phyloP scores from a whole-genome alignment of 2,888 invertebrate genomes.

The Hyalella azteca region DNA sequence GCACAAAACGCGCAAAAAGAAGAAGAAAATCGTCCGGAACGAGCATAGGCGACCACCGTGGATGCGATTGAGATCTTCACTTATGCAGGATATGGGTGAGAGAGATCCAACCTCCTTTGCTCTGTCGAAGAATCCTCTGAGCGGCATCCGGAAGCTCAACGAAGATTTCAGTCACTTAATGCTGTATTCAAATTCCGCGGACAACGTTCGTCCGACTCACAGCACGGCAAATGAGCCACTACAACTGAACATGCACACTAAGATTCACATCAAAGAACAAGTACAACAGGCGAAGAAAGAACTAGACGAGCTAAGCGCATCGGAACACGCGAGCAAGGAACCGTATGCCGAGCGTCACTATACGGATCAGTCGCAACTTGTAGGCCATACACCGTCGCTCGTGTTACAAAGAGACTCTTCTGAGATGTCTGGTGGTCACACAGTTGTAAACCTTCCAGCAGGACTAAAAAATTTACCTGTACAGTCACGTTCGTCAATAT shows the following conservation, averaged over 20 bases:
- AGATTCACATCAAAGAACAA: background rate
- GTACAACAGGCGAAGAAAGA: background rate
- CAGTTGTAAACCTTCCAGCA: background rate
- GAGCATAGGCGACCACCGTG: too few relatives aligned
- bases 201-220: background rate
- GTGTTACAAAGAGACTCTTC: constrained; percentile 12
- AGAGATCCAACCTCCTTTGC: too few relatives aligned
- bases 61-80: too few relatives aligned
- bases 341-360: background rate
- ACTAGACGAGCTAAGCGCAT: background rate
- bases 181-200: background rate
- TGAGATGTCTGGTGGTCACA: background rate
- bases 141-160: background rate
- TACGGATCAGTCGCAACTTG: background rate
- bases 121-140: background rate
- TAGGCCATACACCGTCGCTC: background rate
- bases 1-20: too few relatives aligned
- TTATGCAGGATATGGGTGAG: too few relatives aligned
- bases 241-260: background rate
- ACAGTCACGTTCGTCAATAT: background rate
- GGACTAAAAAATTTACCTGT: background rate
- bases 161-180: constrained; percentile 24
- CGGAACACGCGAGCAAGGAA: background rate
- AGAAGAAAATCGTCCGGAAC: too few relatives aligned
- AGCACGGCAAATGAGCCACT: background rate